phyloP scores from a whole-genome alignment of 2,797 vertebrate genomes.

The Syncerus caffer region DNA sequence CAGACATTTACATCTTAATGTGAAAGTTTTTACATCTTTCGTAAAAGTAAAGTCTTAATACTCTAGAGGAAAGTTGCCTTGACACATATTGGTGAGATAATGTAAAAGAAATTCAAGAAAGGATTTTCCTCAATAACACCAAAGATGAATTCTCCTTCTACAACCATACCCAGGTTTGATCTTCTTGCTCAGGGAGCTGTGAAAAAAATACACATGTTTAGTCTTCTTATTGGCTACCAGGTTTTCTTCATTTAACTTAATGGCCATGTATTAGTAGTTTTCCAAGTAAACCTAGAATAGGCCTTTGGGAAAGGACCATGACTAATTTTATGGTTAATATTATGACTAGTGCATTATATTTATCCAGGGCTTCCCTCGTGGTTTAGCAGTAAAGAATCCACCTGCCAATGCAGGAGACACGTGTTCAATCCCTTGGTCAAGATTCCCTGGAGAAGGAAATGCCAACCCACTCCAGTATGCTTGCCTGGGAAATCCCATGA shows the following conservation, averaged over 20 bases:
- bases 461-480: neutral
- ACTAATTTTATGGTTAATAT: slow-evolving; percentile 38
- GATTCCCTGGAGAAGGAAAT: neutral
- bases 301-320: slow-evolving; percentile 1
- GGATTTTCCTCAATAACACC: neutral
- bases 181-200: neutral
- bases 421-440: neutral
- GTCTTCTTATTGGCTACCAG: neutral
- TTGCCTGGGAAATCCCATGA: neutral
- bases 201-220: neutral
- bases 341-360: neutral
- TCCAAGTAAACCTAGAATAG: neutral
- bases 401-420: neutral
- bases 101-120: slow-evolving; percentile 6
- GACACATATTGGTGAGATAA: neutral
- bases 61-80: neutral
- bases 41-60: neutral
- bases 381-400: neutral
- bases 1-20: slow-evolving; percentile 2
- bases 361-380: neutral
- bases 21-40: neutral
- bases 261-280: neutral
- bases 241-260: slow-evolving; percentile 11
- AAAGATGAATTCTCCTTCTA: neutral
- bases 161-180: neutral